Conservation (phyloP, 2,888 invertebrate species). For the Linyphia triangularis region DNA sequence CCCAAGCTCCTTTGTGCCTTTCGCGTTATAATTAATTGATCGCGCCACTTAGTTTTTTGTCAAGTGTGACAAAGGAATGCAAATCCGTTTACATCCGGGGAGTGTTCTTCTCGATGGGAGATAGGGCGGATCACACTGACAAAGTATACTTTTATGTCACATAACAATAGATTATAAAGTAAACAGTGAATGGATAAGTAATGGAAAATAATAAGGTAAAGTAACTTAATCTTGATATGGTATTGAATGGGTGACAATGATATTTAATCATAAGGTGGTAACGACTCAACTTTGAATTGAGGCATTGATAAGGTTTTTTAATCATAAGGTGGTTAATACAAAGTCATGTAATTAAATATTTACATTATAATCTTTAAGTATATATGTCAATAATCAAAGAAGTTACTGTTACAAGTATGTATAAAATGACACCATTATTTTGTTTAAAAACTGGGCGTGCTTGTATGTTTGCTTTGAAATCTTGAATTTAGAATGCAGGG, state of each 20-base stretch:
- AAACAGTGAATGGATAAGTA: neutral
- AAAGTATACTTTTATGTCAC: no score
- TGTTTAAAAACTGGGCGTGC: no score
- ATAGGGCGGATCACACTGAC: neutral
- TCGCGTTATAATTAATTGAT: neutral
- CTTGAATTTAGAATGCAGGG: no score
- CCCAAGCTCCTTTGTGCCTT: neutral
- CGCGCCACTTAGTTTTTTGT: neutral
- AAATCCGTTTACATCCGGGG: neutral
- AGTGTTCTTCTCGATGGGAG: neutral
- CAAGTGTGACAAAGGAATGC: neutral
- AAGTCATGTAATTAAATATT: no score
- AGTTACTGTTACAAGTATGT: no score
- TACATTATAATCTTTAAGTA: no score
- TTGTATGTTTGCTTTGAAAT: no score
- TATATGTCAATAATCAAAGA: no score
- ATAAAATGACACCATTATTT: no score
- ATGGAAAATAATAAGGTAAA: neutral
- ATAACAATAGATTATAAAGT: neutral
- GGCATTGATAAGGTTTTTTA: neutral
- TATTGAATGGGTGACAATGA: neutral
- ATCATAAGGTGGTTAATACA: no score
- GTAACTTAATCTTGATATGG: neutral
- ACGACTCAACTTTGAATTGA: neutral
- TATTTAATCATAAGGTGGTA: neutral